These are phyloP conservation scores for Lagenorhynchus albirostris DNA, from an alignment of 2,113 vertebrate genomes.

Conservation along the genomic window DNA sequence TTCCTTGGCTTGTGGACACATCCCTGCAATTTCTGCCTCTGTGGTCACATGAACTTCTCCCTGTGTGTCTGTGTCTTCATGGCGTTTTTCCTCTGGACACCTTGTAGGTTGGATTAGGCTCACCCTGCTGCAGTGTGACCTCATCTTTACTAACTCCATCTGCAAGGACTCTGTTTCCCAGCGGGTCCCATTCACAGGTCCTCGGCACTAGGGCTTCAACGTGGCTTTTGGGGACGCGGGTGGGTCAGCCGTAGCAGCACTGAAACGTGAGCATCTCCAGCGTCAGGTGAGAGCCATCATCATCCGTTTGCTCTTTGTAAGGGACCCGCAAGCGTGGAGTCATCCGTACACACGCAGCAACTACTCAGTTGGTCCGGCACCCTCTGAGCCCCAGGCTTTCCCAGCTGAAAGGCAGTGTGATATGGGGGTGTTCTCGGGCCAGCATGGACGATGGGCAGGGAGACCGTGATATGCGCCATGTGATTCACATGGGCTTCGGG, in stretches of 20 bases:
- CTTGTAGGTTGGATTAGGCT: not conserved
- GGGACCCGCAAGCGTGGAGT: not conserved
- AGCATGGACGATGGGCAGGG: accelerated
- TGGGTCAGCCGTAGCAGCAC: accelerated
- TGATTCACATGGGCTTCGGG: not conserved
- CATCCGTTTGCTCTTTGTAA: not conserved
- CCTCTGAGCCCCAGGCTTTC: too few relatives aligned
- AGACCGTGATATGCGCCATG: not conserved
- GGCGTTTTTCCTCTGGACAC: not conserved
- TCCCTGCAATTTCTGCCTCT: not conserved
- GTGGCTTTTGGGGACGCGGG: accelerated
- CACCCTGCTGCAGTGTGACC: not conserved
- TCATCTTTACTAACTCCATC: not conserved
- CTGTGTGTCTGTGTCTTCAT: too few relatives aligned
- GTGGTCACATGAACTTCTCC: accelerated
- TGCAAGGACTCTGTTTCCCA: not conserved
- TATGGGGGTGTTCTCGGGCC: too few relatives aligned
- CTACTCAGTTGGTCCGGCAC: not conserved
- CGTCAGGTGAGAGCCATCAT: not conserved
- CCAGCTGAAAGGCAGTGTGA: not conserved
- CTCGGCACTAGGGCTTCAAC: accelerated
- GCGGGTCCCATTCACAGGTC: not conserved
- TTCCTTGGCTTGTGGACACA: not conserved
- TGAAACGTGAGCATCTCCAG: not conserved
- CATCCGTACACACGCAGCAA: not conserved